phyloP scores from a whole-genome alignment of 2,113 vertebrate genomes.

The Myiagra hebetior region DNA sequence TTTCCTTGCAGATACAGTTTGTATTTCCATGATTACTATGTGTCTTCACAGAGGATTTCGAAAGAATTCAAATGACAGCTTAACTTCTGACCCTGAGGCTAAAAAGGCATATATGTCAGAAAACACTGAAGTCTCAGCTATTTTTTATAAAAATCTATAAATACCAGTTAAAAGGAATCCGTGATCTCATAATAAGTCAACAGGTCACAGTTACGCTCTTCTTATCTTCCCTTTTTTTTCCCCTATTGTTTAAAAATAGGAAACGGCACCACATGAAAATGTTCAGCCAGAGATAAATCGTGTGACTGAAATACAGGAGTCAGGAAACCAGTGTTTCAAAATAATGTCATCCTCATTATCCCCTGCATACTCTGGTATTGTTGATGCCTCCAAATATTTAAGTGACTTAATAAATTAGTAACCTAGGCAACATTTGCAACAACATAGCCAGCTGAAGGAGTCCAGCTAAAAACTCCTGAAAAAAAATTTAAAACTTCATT shows the following conservation, averaged over 20 bases:
- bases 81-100: background rate
- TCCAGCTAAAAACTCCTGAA: background rate
- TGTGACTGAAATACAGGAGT: slow-evolving; percentile 27
- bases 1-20: background rate
- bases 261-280: slow-evolving; percentile 48
- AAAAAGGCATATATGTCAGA: background rate
- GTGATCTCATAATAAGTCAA: slow-evolving; percentile 52
- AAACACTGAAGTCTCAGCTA: slow-evolving; percentile 14
- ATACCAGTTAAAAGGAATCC: slow-evolving; percentile 34
- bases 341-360: slow-evolving; percentile 26
- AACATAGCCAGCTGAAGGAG: background rate
- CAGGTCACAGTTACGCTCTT: slow-evolving; percentile 27
- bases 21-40: background rate
- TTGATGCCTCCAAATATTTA: slow-evolving; percentile 31
- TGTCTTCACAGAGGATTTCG: background rate
- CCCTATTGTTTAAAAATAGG: slow-evolving; percentile 64
- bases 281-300: slow-evolving; percentile 19
- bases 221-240: slow-evolving; percentile 32
- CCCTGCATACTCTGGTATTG: background rate
- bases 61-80: background rate
- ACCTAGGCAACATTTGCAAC: slow-evolving; percentile 24
- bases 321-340: slow-evolving; percentile 46
- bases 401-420: slow-evolving; percentile 38
- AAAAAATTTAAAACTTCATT: background rate
- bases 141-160: slow-evolving; percentile 53